These are phyloP conservation scores for Boloria selene DNA, from an alignment of 2,888 invertebrate species.

Conservation along the genomic window DNA sequence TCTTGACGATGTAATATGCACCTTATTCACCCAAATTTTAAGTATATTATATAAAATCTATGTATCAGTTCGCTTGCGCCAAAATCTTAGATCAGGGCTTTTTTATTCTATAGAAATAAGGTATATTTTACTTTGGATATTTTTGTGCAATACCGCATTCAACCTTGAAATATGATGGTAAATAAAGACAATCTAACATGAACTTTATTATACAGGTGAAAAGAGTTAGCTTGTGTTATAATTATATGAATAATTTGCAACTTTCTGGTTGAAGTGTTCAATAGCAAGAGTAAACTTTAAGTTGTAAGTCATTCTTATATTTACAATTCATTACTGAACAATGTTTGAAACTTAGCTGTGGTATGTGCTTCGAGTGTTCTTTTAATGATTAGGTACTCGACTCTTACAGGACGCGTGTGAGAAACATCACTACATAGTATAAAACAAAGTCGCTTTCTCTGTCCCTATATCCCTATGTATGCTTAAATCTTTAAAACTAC, in stretches of 20 bases:
- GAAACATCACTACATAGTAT: neutral
- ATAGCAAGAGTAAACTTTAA: slow-evolving; percentile 18
- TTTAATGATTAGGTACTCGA: neutral
- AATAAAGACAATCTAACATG: neutral
- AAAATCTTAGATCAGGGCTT: neutral
- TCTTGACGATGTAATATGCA: neutral
- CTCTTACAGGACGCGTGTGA: neutral
- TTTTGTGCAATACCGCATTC: slow-evolving; percentile 19
- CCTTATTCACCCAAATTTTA: neutral
- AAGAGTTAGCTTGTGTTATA: neutral
- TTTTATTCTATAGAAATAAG: neutral
- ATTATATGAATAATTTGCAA: slow-evolving; percentile 15
- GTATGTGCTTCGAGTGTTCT: neutral
- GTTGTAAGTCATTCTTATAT: slow-evolving; percentile 21
- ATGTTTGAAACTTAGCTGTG: slow-evolving; percentile 4
- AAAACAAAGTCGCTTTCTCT: too few relatives aligned
- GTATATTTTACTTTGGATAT: neutral
- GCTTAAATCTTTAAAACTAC: too few relatives aligned
- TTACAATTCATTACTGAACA: slow-evolving; percentile 27
- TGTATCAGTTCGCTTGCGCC: neutral
- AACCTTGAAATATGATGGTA: slow-evolving; percentile 20
- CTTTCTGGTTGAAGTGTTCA: slow-evolving; percentile 17
- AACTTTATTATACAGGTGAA: neutral
- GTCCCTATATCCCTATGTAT: too few relatives aligned
- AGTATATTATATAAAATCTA: neutral